phyloP scores from a whole-genome alignment of 2,113 vertebrate genomes.

The Terrapene triunguis region DNA sequence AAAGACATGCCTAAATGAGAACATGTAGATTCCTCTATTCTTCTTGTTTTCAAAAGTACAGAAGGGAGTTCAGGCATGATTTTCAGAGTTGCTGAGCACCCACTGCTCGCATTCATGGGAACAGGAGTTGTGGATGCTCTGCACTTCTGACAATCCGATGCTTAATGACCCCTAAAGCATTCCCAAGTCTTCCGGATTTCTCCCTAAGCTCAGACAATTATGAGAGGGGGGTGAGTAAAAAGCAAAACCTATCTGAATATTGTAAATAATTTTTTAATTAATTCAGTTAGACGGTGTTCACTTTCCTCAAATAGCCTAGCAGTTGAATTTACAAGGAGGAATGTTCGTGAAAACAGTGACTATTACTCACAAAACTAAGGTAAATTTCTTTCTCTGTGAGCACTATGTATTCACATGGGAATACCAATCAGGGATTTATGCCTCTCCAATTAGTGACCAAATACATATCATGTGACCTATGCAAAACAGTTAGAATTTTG shows the following conservation, averaged over 20 bases:
- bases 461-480: background rate
- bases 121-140: rapidly evolving
- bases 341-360: background rate
- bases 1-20: rapidly evolving
- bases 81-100: background rate
- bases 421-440: rapidly evolving
- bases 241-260: background rate
- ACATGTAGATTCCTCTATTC: rapidly evolving
- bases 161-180: background rate
- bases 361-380: background rate
- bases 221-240: background rate
- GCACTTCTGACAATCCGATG: background rate
- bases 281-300: background rate
- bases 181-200: background rate
- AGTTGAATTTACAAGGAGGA: background rate
- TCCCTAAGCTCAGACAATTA: background rate
- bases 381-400: no score
- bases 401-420: background rate
- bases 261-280: rapidly evolving
- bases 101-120: background rate
- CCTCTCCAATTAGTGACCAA: background rate
- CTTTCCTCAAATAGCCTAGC: rapidly evolving
- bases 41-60: background rate
- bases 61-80: background rate
- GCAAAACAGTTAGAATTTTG: background rate